Evolutionary conservation across 2,113 vertebrate genomes (phyloP).

Genomic region (Ifrita kowaldi): DNA sequence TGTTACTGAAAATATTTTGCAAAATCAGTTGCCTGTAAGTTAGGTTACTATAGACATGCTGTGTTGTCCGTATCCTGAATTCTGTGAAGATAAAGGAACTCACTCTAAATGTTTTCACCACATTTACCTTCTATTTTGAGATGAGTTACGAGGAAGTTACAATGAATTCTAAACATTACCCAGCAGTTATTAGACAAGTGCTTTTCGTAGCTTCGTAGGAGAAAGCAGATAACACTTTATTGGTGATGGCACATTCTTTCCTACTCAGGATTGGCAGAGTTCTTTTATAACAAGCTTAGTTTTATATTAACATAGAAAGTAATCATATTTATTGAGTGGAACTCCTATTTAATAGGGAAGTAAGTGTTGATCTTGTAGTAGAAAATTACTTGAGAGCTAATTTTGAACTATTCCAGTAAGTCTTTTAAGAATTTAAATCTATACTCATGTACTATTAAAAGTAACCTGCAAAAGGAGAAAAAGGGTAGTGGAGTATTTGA

Average conservation of each 20-base stretch:
- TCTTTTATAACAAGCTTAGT: neutral
- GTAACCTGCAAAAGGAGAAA: neutral
- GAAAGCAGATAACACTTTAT: neutral
- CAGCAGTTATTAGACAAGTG: neutral
- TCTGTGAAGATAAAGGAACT: neutral
- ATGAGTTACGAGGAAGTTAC: neutral
- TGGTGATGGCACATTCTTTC: neutral
- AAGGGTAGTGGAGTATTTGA: neutral
- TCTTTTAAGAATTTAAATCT: neutral
- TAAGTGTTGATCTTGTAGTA: neutral
- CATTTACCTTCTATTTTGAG: neutral
- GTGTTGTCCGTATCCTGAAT: neutral
- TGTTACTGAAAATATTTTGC: neutral
- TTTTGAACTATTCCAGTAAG: neutral
- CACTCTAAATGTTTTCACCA: neutral
- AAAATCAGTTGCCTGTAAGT: neutral
- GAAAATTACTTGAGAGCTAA: neutral
- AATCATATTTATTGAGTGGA: neutral
- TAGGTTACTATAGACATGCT: rapidly evolving
- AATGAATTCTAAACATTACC: neutral
- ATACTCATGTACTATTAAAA: neutral
- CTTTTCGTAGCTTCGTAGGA: neutral
- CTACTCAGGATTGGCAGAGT: neutral
- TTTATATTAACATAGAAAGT: neutral
- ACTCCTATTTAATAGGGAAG: neutral